phyloP scores from a whole-genome alignment of 2,797 vertebrate genomes.

The Babyrousa celebensis region DNA sequence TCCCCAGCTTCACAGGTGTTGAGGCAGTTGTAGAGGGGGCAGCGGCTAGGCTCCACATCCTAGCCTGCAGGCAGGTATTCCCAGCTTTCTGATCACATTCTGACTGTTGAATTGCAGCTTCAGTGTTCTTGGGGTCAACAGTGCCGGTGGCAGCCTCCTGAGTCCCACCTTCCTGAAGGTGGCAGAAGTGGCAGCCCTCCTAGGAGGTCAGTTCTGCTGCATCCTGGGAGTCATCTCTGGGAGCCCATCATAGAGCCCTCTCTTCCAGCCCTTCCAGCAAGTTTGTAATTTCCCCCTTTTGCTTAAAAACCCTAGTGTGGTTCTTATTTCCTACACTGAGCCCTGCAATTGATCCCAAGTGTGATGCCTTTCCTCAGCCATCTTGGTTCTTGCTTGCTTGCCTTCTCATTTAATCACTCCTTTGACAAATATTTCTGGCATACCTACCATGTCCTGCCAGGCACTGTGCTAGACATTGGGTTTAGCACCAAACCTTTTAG shows the following conservation, averaged over 20 bases:
- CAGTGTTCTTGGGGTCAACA: background rate
- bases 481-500: too few species aligned
- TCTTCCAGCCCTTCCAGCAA: background rate
- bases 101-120: background rate
- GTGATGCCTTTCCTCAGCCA: background rate
- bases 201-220: background rate
- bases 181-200: background rate
- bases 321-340: background rate
- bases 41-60: background rate
- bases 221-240: background rate
- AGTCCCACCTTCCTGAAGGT: background rate
- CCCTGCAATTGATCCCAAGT: background rate
- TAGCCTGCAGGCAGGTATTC: background rate
- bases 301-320: background rate
- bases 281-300: background rate
- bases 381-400: background rate
- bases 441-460: background rate
- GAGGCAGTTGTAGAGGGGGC: background rate
- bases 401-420: background rate
- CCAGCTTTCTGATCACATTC: background rate
- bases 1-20: background rate
- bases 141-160: background rate
- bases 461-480: background rate
- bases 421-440: background rate
- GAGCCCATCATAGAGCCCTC: background rate